phyloP scores from a whole-genome alignment of 2,797 vertebrate genomes.

The Gouania willdenowi region DNA sequence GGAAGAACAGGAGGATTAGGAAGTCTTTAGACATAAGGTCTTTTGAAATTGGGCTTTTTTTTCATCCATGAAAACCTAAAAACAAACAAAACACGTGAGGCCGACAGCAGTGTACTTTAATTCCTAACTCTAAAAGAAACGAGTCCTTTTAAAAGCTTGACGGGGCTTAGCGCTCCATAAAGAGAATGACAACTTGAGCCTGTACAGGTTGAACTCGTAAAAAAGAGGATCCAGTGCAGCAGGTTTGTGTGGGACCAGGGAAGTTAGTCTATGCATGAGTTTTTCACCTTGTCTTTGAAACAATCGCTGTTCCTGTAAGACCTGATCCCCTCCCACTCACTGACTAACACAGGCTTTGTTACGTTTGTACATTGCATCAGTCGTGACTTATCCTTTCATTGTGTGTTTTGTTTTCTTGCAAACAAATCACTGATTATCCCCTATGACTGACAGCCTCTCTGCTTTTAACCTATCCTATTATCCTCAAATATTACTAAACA shows the following conservation, averaged over 20 bases:
- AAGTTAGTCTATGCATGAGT: constrained; percentile 42
- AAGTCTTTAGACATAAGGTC: no score
- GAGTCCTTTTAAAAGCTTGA: constrained; percentile 3
- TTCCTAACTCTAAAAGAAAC: no score
- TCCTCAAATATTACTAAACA: no score
- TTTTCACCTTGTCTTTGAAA: constrained; percentile 37
- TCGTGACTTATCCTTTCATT: constrained; percentile 65
- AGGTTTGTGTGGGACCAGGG: constrained; percentile 58
- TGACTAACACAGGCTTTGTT: constrained; percentile 65
- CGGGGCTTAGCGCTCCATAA: constrained; percentile 27
- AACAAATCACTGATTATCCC: constrained; percentile 55
- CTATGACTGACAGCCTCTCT: constrained; percentile 25
- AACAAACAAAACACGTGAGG: neutral
- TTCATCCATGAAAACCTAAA: no score
- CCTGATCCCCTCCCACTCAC: constrained; percentile 67
- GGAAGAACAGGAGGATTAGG: no score
- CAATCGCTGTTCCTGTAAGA: constrained; percentile 69
- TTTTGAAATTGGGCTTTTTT: no score
- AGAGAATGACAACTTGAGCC: constrained; percentile 33
- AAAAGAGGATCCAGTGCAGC: constrained; percentile 55
- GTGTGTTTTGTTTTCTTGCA: constrained; percentile 41
- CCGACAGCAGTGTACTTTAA: no score
- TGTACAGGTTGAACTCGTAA: constrained; percentile 15
- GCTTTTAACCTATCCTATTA: no score
- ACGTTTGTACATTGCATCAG: constrained; percentile 62